Base-by-base conservation (phyloP, 30 jellyfish, hydroid and myxozoan species). In the Turritopsis rubra region DNA sequence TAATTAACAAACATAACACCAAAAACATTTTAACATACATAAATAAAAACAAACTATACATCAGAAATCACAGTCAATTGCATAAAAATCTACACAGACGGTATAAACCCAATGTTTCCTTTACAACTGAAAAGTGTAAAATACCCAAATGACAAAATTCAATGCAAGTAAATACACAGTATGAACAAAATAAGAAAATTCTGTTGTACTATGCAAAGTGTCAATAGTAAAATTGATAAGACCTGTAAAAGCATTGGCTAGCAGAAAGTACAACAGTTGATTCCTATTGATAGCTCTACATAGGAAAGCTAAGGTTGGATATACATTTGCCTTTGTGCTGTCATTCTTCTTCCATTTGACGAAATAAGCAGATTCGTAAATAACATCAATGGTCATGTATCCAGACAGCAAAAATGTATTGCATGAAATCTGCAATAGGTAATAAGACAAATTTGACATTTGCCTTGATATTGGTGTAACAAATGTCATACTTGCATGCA, bases 231-330 rank as follows among this genome's bases (percentile, higher is more conserved):
- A 23, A 81, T 91, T 91, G 60, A 91, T 88, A 8, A 84, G 30
- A 8, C 98, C 98, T 28, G 98, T 91, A 25, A 87, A 53, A 7
- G 88, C 74, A 83, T 91, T 91, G 17, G 95, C 96, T 26, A 91
- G 71, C 29, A 91, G 80, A 73, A 91, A 91, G 75, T 78, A 91
- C 16, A 80, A 54, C 85, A 91, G 78, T 80, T 81, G 95, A 81
- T 91, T 83, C 0, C 88, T 83, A 66, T 83, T 74, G 27, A 91
- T 68, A 20, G 96, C 97, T 83, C 72, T 83, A 68, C 79, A 87
- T 13, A 87, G 70, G 25, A 83, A 52, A 17, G 98, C 95, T 26
- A 31, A 53, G 29, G 72, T 81, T 23, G 73, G 65, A 25, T 23
- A 66, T 28, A 52, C 84, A 54, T 21, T 1, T 0, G 18, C 53